phyloP scores from a whole-genome alignment of 2,113 vertebrate species.

The Alectura lathami region DNA sequence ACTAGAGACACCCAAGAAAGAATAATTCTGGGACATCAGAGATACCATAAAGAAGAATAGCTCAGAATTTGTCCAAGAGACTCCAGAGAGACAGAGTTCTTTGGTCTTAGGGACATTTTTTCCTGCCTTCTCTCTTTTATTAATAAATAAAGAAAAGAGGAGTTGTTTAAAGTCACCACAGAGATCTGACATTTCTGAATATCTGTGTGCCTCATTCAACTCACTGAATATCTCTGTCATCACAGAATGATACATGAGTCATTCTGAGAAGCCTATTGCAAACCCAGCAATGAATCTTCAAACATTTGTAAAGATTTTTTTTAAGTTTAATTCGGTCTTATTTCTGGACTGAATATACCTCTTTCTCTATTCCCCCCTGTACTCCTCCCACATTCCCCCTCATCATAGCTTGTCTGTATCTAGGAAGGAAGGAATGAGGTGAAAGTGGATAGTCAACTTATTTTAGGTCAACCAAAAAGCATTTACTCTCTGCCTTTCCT shows the following conservation, averaged over 20 bases:
- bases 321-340: background rate
- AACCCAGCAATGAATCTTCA: background rate
- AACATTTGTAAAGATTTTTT: background rate
- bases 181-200: constrained; percentile 23
- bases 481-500: background rate
- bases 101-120: constrained; percentile 41
- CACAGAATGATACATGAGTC: constrained; percentile 8
- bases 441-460: background rate
- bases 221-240: constrained; percentile 7
- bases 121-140: constrained; percentile 24
- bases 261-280: constrained; percentile 19
- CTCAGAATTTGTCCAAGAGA: background rate
- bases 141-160: constrained; percentile 48
- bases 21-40: constrained; percentile 40
- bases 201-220: constrained; percentile 22
- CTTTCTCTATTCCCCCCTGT: background rate
- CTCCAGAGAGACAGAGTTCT: constrained; percentile 16
- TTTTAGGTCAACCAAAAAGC: background rate
- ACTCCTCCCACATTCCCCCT: background rate
- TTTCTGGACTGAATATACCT: background rate
- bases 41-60: background rate
- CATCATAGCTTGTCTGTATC: background rate
- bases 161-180: constrained; percentile 25
- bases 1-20: constrained; percentile 18
- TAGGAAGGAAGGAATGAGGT: background rate